Evolutionary conservation across 2,888 invertebrate genomes (phyloP).

Genomic region (Euplagia quadripunctaria): DNA sequence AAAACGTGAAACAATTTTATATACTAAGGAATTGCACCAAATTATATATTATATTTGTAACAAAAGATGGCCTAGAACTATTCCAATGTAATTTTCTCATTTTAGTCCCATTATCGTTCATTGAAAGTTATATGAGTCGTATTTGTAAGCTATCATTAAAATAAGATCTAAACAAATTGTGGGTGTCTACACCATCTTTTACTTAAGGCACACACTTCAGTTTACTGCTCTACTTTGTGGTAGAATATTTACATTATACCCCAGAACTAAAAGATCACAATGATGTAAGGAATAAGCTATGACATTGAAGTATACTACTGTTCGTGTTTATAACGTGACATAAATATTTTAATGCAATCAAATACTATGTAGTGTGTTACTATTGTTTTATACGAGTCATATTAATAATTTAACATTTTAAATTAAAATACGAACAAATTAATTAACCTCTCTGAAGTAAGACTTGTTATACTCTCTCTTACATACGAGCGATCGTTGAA

Average conservation of each 20-base stretch:
- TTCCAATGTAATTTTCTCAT: slow-evolving; percentile 4
- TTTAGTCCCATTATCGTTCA: not conserved
- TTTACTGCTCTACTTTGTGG: slow-evolving; percentile 64
- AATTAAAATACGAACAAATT: slow-evolving; percentile 8
- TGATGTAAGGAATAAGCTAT: slow-evolving; percentile 56
- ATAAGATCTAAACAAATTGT: slow-evolving; percentile 9
- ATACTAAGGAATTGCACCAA: slow-evolving; percentile 60
- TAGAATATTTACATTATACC: slow-evolving; percentile 67
- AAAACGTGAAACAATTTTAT: slow-evolving; percentile 75
- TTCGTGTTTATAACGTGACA: slow-evolving; percentile 48
- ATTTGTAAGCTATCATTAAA: too few relatives aligned
- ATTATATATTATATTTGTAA: slow-evolving; percentile 50
- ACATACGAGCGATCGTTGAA: not conserved
- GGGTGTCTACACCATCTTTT: slow-evolving; percentile 65
- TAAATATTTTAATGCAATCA: slow-evolving; percentile 45
- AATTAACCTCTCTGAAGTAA: not conserved
- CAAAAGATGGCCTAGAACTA: slow-evolving; percentile 65
- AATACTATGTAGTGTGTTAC: slow-evolving; percentile 37
- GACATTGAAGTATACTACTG: slow-evolving; percentile 51
- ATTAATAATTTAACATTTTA: slow-evolving; percentile 13
- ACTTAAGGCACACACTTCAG: slow-evolving; percentile 65
- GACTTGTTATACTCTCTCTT: not conserved
- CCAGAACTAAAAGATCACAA: slow-evolving; percentile 66
- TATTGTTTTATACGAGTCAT: slow-evolving; percentile 26
- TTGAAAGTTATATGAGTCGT: not conserved